Percentiles rank a stretch among this genome's conserved stretches.
Evolutionary conservation across 2,113 vertebrate species (phyloP).

Genomic region (Pseudois nayaur): DNA sequence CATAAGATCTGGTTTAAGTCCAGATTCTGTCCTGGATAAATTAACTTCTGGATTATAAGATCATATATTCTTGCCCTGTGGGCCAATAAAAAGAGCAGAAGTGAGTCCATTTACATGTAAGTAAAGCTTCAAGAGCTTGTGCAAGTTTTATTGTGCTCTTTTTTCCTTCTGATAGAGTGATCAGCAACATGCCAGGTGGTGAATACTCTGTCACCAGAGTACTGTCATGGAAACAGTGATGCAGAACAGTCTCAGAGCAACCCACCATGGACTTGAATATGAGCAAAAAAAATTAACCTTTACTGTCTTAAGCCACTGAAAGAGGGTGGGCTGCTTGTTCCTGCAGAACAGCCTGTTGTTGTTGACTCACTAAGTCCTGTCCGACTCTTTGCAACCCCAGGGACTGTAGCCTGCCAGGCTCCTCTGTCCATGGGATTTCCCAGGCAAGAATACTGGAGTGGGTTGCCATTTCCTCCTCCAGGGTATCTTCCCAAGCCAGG

Average conservation of each 20-base stretch:
- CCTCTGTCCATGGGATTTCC: neutral
- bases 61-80: neutral
- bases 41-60: neutral
- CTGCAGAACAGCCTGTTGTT: neutral
- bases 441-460: neutral
- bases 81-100: neutral
- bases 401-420: neutral
- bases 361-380: neutral
- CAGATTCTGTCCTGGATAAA: neutral
- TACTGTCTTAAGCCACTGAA: neutral
- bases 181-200: neutral
- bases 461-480: neutral
- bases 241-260: neutral
- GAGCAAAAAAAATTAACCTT: neutral
- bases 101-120: accelerated
- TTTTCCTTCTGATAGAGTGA: neutral
- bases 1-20: neutral
- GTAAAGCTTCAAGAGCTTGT: neutral
- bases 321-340: neutral
- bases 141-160: neutral
- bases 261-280: accelerated
- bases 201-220: neutral
- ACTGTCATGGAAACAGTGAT: neutral
- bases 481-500: neutral
- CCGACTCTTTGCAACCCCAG: neutral